These are phyloP conservation scores for Fregetta grallaria DNA, from an alignment of 2,113 vertebrate species.

Conservation along the genomic window DNA sequence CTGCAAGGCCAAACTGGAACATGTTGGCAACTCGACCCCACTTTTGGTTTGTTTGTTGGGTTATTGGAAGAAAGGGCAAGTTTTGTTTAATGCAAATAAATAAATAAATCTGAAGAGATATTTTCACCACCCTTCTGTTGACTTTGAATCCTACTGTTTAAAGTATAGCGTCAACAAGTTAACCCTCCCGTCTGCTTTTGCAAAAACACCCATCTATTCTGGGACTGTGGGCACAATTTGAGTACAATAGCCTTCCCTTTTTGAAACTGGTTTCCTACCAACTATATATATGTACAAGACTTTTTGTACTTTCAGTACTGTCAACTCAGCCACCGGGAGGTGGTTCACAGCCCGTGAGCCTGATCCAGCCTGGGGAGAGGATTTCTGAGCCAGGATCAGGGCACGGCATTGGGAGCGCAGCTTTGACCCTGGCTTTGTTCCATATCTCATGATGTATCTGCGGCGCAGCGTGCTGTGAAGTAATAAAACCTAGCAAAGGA, in stretches of 20 bases:
- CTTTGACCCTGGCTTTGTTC: not conserved
- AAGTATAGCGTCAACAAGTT: not conserved
- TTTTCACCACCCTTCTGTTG: slow-evolving; percentile 5
- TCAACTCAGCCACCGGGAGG: fast-evolving
- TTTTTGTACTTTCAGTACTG: not conserved
- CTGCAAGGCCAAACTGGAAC: not conserved
- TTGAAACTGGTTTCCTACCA: not conserved
- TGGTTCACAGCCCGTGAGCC: not conserved
- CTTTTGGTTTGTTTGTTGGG: not conserved
- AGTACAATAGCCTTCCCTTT: not conserved
- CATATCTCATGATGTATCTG: not conserved
- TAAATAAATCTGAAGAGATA: not conserved
- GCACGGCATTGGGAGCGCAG: fast-evolving
- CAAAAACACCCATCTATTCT: not conserved
- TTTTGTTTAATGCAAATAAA: not conserved
- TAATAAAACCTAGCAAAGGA: not conserved
- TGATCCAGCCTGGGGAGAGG: not conserved
- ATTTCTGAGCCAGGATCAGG: not conserved
- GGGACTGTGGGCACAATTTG: not conserved
- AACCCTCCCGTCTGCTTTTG: not conserved
- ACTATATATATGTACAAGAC: not conserved
- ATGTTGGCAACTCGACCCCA: fast-evolving
- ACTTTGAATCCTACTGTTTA: not conserved
- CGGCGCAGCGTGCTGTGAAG: fast-evolving
- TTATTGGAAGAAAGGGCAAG: not conserved